These are phyloP conservation scores for Nycticryphes semicollaris DNA, from an alignment of 2,113 vertebrate genomes.

Conservation along the genomic window DNA sequence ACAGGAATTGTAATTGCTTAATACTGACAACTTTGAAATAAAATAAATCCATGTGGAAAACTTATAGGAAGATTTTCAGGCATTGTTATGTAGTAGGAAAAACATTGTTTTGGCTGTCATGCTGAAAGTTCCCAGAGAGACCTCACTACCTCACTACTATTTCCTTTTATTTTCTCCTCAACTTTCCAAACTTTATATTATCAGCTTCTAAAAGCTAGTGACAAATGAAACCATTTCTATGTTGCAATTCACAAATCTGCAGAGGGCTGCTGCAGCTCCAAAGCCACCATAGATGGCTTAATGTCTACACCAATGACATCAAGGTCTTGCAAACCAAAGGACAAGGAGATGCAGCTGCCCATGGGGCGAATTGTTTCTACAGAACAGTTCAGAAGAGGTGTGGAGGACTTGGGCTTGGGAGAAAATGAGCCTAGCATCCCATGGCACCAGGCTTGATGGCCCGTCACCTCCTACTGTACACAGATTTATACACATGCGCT, in stretches of 20 bases:
- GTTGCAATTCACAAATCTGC: accelerated
- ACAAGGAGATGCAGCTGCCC: neutral
- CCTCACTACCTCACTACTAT: neutral
- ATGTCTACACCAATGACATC: accelerated
- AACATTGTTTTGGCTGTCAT: accelerated
- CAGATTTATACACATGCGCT: accelerated
- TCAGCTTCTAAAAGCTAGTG: neutral
- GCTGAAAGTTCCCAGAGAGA: neutral
- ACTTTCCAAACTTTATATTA: neutral
- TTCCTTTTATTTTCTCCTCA: neutral
- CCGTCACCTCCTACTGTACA: neutral
- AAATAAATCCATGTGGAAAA: neutral
- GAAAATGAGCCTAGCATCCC: neutral
- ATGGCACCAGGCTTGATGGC: neutral
- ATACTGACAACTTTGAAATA: neutral
- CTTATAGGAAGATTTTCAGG: neutral
- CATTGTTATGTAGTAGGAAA: neutral
- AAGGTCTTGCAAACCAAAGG: neutral
- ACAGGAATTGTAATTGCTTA: neutral
- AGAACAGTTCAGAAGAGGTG: neutral
- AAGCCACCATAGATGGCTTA: accelerated
- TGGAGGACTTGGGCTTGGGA: neutral
- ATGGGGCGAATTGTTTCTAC: accelerated
- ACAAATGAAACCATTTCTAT: neutral
- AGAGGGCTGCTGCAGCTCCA: neutral